Percentiles rank a stretch among this genome's conserved stretches.
Evolutionary conservation across 1,140 invertebrate species (phyloP).

Genomic region (Hirudo medicinalis): DNA sequence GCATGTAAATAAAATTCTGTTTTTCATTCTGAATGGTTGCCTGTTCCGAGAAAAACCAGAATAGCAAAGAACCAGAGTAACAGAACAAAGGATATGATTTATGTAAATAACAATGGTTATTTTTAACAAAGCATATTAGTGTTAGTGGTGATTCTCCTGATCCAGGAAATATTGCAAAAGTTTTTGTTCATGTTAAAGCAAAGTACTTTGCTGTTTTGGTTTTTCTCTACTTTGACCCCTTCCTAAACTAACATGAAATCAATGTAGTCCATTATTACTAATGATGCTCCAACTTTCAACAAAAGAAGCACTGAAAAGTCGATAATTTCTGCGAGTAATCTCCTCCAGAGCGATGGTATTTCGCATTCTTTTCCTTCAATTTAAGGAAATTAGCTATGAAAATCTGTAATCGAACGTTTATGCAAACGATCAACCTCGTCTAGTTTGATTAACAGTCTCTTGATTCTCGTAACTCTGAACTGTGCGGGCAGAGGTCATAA

Average conservation of each 20-base stretch:
- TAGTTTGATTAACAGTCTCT: too few species aligned
- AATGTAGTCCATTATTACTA: not conserved
- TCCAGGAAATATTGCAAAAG: not conserved
- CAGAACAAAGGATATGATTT: not conserved
- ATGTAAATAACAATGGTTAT: not conserved
- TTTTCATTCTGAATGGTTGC: too few species aligned
- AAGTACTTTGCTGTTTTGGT: not conserved
- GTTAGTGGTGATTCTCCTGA: not conserved
- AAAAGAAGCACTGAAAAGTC: not conserved
- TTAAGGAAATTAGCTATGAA: too few species aligned
- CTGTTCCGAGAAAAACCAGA: too few species aligned
- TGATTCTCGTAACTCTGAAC: too few species aligned
- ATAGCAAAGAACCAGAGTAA: too few species aligned
- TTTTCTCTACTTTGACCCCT: not conserved
- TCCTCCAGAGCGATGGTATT: constrained; percentile 6
- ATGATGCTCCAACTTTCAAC: not conserved
- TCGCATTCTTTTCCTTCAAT: not conserved
- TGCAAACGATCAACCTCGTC: too few species aligned
- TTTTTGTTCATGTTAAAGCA: not conserved
- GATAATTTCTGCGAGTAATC: not conserved
- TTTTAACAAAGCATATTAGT: not conserved
- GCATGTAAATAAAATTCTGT: too few species aligned
- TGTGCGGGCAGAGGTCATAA: too few species aligned
- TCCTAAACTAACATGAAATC: constrained; percentile 2
- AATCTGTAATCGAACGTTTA: too few species aligned